Evolutionary conservation across 2,888 invertebrate species (phyloP), one percentile per base, ranked within the genome.

Genomic region (Campoletis raptor): DNA sequence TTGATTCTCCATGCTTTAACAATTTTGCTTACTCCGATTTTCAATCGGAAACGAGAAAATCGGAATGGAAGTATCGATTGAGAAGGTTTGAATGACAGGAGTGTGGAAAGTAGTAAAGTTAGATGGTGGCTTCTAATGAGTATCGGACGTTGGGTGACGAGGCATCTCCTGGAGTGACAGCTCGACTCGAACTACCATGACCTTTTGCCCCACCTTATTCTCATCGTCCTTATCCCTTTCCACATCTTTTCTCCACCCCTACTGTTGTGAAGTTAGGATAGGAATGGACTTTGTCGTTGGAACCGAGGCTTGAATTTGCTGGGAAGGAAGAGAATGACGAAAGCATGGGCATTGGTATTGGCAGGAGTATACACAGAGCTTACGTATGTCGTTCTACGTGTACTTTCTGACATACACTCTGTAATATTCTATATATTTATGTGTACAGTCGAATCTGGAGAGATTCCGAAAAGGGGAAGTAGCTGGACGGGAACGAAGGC

Each of bases 131-230:
- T 87, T 89, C 85, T 91, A 91, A 92, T 89, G 90, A 92, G 91
- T 91, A 89, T 88, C 89, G 89, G 89, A 89, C 88, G 89, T 85
- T 73, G 88, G 89, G 87, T 92, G 91, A 92, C 91, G 91, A 91
- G 90, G 89, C 87, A 90, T 91, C 90, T 89, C 87, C 86, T 88
- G 89, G 88, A 90, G 89, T 90, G 91, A 91, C 90, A 88, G 86
- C 84, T 86, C 86, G 87, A 88, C 89, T 86, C 88, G 89, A 87
- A 73, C 86, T 80, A 86, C 85, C 85, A 80, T 73, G 82, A 76
- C 78, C 85, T 85, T 66, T 74, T 69, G 57, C 70, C 54, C 57
- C 67, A 18, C 67, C 85, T 77, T 81, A 74, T 80, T 83, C 85
- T 79, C 77, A 80, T 69, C 78, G 76, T 61, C 24, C 61, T 61